A percentile compares a stretch with the other conserved stretches of the same genome.
Conservation (phyloP, 92 coral and sea anemone species). For the Phenganax marumi region DNA sequence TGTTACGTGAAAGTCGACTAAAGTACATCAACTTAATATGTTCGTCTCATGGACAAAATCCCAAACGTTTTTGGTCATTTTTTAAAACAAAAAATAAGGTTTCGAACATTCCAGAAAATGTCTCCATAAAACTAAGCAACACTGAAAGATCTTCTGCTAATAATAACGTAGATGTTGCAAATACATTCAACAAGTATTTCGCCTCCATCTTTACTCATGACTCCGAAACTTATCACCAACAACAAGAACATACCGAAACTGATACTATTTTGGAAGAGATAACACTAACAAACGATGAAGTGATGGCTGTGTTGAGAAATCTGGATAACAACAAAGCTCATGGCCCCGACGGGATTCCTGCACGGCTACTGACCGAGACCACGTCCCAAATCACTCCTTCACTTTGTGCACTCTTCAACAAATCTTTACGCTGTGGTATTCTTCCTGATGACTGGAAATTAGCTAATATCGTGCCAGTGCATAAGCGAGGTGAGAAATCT, state of each 20-base stretch:
- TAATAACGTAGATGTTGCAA: not conserved
- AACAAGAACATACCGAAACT: not conserved
- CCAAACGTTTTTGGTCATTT: not conserved
- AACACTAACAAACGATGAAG: not conserved
- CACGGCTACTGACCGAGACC: no score
- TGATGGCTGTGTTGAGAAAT: not conserved
- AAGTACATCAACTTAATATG: not conserved
- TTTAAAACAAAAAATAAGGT: not conserved
- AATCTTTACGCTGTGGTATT: no score
- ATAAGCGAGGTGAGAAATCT: no score
- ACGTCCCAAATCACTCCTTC: no score
- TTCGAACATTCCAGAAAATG: not conserved
- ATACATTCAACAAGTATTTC: slow-evolving; percentile 5
- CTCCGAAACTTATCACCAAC: not conserved
- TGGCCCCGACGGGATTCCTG: no score
- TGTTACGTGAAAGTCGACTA: not conserved
- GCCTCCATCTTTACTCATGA: slow-evolving; percentile 6
- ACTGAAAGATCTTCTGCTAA: not conserved
- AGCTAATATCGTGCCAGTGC: no score
- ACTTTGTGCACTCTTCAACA: no score
- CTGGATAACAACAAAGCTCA: not conserved
- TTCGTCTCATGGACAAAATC: slow-evolving; percentile 2
- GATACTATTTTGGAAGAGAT: not conserved
- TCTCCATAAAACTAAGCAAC: not conserved
- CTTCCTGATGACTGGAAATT: no score